Evolutionary conservation across 2,113 vertebrate species (phyloP), one percentile per base, ranked within the genome.

Genomic region (Lamprotornis superbus): DNA sequence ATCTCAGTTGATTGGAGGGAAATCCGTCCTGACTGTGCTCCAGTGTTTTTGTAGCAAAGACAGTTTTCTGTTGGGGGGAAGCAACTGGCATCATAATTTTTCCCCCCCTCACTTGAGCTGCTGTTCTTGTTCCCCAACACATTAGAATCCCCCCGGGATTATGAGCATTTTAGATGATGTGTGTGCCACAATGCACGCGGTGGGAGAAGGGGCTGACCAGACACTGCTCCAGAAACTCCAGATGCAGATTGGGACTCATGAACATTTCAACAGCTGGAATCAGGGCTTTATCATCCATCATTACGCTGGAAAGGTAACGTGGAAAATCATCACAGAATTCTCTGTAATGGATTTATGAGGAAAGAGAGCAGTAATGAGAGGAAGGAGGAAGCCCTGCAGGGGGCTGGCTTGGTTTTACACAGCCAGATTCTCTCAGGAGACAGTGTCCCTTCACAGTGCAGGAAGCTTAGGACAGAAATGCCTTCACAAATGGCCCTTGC

Each of bases 191-290:
- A 99, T 99, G 99, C 99, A 99, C 1, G 99, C 99, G 0, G 99
- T 99, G 85, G 99, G 98, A 3, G 99, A 99, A 91, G 99, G 99
- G 2, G 99, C 99, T 2, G 99, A 99, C 95, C 99, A 99, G 97
- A 99, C 99, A 0, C 98, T 99, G 98, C 98, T 99, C 46, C 99
- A 99, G 97, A 99, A 99, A 70, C 99, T 99, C 50, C 96, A 99
- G 91, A 98, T 99, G 98, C 98, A 98, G 97, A 99, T 99, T 89
- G 99, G 99, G 95, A 99, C 98, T n/a, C 99, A 99, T 0, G 99
- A 99, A 63, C 99, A 99, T 97, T 99, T 99, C 98, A 99, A 99
- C 98, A 99, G 99, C 98, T 99, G 99, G 99, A 99, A 99, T 96
- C 99, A 99, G 91, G 99, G 99, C 71, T 99, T 99, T 97, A 99